Percentiles rank a stretch among this genome's conserved stretches.
Evolutionary conservation across 2,113 vertebrate genomes (phyloP).

Genomic region (Neogale vison): DNA sequence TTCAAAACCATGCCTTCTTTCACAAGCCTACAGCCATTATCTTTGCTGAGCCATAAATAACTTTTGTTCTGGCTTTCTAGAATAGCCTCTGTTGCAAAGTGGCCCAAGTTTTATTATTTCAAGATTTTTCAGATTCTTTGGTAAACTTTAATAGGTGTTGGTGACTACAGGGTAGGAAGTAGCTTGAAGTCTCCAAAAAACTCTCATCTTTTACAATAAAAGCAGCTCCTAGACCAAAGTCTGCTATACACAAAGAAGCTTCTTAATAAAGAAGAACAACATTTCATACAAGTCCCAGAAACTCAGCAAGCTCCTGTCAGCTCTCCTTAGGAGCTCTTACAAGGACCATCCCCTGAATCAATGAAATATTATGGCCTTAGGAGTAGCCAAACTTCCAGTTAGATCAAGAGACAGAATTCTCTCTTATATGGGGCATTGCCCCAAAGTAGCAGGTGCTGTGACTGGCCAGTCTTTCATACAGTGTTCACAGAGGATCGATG

Average conservation of each 20-base stretch:
- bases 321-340: background rate
- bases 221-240: background rate
- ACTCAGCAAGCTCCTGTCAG: background rate
- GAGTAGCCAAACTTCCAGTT: background rate
- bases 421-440: background rate
- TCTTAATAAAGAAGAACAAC: background rate
- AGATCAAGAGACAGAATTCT: background rate
- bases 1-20: background rate
- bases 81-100: background rate
- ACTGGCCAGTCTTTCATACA: background rate
- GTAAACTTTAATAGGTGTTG: background rate
- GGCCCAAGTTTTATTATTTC: background rate
- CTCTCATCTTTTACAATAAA: background rate
- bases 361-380: background rate
- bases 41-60: background rate
- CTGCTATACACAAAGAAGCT: background rate
- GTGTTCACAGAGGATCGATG: background rate
- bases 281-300: background rate
- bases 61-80: background rate
- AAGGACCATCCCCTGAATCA: background rate
- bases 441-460: background rate
- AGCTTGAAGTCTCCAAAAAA: background rate
- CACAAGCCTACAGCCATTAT: background rate
- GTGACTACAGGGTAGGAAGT: accelerated
- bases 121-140: background rate